phyloP scores from a whole-genome alignment of 2,888 invertebrate species.

The Smittia sp. region DNA sequence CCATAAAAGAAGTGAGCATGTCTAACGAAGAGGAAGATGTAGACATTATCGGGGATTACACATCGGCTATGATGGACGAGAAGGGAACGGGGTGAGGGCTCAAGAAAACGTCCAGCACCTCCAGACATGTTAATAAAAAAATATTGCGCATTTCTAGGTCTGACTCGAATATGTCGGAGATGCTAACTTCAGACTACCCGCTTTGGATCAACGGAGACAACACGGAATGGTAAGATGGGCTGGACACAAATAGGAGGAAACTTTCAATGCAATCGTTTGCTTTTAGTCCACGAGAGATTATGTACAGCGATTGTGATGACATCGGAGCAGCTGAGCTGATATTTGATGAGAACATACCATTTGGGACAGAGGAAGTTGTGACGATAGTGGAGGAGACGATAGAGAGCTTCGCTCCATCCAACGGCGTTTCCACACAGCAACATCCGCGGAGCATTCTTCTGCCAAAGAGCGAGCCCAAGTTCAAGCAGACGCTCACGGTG shows the following conservation, averaged over 20 bases:
- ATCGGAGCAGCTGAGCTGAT: constrained; percentile 48
- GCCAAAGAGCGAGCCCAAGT: constrained; percentile 43
- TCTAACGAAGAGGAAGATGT: constrained; percentile 10
- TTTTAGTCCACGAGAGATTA: background rate
- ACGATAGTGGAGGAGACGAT: constrained; percentile 35
- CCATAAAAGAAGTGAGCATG: background rate
- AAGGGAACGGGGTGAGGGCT: background rate
- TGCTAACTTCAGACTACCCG: constrained; percentile 55
- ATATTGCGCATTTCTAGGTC: constrained; percentile 17
- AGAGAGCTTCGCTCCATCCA: constrained; percentile 1
- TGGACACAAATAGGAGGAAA: background rate
- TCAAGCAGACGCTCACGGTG: constrained; percentile 44
- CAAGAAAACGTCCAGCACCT: background rate
- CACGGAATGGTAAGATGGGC: constrained; percentile 48
- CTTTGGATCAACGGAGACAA: constrained; percentile 62
- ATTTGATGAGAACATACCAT: constrained; percentile 57
- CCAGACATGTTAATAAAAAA: background rate
- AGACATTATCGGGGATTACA: constrained; percentile 5
- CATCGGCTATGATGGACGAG: background rate
- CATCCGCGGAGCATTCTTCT: constrained; percentile 37
- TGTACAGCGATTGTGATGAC: background rate
- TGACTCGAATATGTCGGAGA: background rate
- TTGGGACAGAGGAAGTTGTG: constrained; percentile 53
- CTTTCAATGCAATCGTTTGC: background rate
- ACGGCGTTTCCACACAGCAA: background rate